Base-by-base conservation (phyloP, 2,888 invertebrate species). In the Nemoura dubitans region DNA sequence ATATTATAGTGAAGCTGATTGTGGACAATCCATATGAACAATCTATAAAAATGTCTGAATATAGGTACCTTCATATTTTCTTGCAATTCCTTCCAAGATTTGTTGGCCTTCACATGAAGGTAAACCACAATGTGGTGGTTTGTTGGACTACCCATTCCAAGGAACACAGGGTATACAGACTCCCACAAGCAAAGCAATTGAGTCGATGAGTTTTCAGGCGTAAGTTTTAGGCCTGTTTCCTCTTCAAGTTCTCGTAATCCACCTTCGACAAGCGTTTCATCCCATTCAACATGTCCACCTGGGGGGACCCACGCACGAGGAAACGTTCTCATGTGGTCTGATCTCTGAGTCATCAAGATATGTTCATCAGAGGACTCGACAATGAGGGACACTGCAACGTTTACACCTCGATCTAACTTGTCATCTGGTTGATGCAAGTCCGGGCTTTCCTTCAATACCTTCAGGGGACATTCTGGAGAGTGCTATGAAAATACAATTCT, bases 251-350 rank as follows among this genome's bases (percentile, higher is more conserved):
- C 92, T 81, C 92, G 88, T 21, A 92, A 87, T 7, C 91, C 92
- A 14, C 91, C 91, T 43, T 90, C 89, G 14, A 89, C 80, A 1
- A 92, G 87, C 89, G 91, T 88, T 87, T 90, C 90, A 26, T 89
- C 89, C 25, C 87, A 88, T 86, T 90, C 90, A 59, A 92, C 87
- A 88, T 91, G 91, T 2, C 92, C 92, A 84, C 92, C 92, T 88
- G 92, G 92, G 29, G 92, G 92, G 0, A 92, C 92, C 92, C 92
- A 92, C 5, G 91, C 90, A 10, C 91, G 90, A 7, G 92, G 92
- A 89, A 92, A 92, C 59, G 92, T 90, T 25, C 91, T 87, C 89
- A 92, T 90, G 86, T 91, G 91, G 25, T 89, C 88, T 1, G 91
- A 90, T 77, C 92, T 88, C 76, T 91, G 89, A 2, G 92, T 92